These are phyloP conservation scores for Amphiprion percula DNA, from an alignment of 2,113 vertebrate genomes.

Conservation along the genomic window DNA sequence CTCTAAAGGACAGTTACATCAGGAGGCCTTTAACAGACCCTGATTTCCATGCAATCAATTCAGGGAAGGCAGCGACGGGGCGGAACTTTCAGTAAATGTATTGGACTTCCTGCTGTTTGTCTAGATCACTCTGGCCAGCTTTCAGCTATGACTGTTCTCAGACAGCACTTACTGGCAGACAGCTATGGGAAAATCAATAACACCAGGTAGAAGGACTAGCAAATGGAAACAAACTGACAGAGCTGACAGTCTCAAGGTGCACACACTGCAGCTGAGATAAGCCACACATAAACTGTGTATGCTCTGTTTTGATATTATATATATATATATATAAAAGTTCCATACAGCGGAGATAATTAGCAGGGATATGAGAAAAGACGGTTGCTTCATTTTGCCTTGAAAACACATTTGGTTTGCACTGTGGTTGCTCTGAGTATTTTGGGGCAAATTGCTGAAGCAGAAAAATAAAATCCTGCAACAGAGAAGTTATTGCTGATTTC, in stretches of 20 bases:
- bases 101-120: constrained; percentile 69
- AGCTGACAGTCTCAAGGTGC: constrained; percentile 43
- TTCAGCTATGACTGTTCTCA: constrained; percentile 57
- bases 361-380: neutral
- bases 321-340: neutral
- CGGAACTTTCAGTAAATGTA: constrained; percentile 64
- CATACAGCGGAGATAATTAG: neutral
- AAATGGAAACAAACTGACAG: constrained; percentile 66
- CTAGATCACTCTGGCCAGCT: constrained; percentile 56
- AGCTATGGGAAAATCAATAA: constrained; percentile 74
- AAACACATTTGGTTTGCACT: constrained; percentile 26
- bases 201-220: constrained; percentile 55
- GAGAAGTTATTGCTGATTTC: constrained; percentile 39
- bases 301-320: neutral
- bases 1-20: constrained; percentile 31
- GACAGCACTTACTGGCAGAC: constrained; percentile 75
- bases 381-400: neutral
- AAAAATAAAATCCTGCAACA: constrained; percentile 28
- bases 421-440: neutral
- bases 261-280: constrained; percentile 16
- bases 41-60: constrained; percentile 70
- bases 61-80: constrained; percentile 42
- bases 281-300: constrained; percentile 9
- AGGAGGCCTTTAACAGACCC: constrained; percentile 40
- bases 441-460: constrained; percentile 34